These are phyloP conservation scores for Stomatorhinus walkeri DNA, from an alignment of 2,797 vertebrate species.

Conservation along the genomic window DNA sequence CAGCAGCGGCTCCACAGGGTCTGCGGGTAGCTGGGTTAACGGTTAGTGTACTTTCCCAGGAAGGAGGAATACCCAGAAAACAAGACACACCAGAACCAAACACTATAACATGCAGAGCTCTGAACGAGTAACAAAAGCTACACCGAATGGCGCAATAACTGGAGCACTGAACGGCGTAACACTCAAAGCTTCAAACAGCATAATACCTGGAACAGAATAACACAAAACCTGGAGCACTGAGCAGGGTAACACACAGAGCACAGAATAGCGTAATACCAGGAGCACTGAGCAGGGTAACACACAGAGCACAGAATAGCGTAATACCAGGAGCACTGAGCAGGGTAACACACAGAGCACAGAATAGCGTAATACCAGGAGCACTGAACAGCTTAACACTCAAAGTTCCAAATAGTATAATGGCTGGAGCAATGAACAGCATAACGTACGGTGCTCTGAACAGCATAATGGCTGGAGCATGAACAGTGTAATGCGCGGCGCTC, in stretches of 20 bases:
- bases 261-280: background rate
- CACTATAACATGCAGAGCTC: background rate
- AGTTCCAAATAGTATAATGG: background rate
- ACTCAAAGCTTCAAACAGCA: background rate
- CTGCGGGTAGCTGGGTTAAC: background rate
- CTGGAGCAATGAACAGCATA: too few species aligned
- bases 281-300: background rate
- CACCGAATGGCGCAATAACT: background rate
- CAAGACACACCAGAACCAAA: background rate
- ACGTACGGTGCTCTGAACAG: too few species aligned
- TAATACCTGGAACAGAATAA: background rate
- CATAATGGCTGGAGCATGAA: too few species aligned
- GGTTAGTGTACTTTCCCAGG: background rate
- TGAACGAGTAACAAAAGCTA: background rate
- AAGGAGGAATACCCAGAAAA: background rate
- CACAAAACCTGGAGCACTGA: background rate
- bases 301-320: too few species aligned
- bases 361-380: too few species aligned
- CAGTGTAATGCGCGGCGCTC: too few species aligned
- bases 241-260: too few species aligned
- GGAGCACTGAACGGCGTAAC: background rate
- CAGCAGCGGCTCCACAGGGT: background rate
- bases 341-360: accelerated
- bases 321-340: too few species aligned
- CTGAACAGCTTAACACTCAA: too few species aligned